Base-by-base conservation (phyloP, 2,888 invertebrate genomes). In the Ochropleura leucogaster region DNA sequence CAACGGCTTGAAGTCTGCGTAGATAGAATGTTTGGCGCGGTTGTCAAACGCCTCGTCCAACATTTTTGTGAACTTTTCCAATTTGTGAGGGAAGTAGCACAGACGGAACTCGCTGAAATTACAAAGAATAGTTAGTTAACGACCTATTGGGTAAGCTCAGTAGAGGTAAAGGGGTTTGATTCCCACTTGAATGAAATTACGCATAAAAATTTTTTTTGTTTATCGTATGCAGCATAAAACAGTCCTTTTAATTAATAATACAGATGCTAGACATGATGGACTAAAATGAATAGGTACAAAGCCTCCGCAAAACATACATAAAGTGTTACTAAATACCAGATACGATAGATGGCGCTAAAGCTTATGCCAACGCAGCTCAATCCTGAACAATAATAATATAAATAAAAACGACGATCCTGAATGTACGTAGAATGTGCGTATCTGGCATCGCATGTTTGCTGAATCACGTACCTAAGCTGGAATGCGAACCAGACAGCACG, bases 61-160 rank as follows among this genome's bases (percentile, higher is more conserved):
- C 96, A 98, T 98, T 47, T 95, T 90, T 0, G 97, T 97, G 95
- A 99, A 99, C 44, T 97, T 96, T 63, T 97, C 96, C 87, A 99
- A 93, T 81, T 97, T 97, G 93, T 99, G 98, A 0, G 99, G 99
- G 95, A 98, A 98, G 94, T 99, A 99, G 49, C 98, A 98, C 49
- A 99, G 95, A 3, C 99, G 97, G 94, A 99, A 99, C 89, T 98
- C 98, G 89, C 98, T 98, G 94, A 62, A 94, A 94, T 80, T 30
- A 72, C 0, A 77, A 53, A 71, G 0, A 0, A 72, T 63, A 55
- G 12, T 71, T 16, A 47, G 20, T 74, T 3, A 42, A 4, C 10
- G 6, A 42, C 5, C 5, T 60, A 42, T 40, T n/a, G 12, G 10
- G 8, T 6, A 7, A 55, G n/a, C 18, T 9, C 6, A 60, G 49